These are phyloP conservation scores for Gonocerus acuteangulatus DNA, from an alignment of 2,888 invertebrate species.

Conservation along the genomic window DNA sequence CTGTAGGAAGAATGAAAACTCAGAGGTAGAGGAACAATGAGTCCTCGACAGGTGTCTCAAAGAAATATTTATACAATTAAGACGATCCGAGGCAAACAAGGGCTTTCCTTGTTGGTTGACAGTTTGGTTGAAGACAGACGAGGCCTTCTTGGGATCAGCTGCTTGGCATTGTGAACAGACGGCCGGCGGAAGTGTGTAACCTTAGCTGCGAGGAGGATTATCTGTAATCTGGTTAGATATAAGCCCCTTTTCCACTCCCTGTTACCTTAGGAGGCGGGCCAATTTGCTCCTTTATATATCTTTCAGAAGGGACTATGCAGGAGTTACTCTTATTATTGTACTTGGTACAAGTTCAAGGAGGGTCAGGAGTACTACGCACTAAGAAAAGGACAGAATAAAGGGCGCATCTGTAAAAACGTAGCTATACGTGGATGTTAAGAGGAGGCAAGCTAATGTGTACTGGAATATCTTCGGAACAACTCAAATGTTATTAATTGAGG, in stretches of 20 bases:
- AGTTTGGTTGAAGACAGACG: background rate
- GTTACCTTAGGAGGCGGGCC: background rate
- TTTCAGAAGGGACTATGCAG: background rate
- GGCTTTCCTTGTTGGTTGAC: background rate
- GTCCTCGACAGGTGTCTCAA: background rate
- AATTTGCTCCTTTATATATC: background rate
- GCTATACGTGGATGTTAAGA: no score
- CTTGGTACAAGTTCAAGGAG: no score
- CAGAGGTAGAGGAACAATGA: no score
- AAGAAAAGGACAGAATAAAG: background rate
- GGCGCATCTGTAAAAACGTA: no score
- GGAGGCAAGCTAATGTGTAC: no score
- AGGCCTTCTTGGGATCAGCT: background rate
- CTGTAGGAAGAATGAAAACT: no score
- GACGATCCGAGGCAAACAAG: background rate
- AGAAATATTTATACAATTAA: background rate
- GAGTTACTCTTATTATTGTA: no score
- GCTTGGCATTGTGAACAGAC: no score
- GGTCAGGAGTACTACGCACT: background rate
- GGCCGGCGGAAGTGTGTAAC: slow-evolving; percentile 11
- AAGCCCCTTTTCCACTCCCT: slow-evolving; percentile 3
- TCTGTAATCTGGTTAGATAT: slow-evolving; percentile 17
- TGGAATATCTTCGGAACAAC: no score
- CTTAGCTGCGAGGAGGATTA: background rate
- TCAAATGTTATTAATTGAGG: no score